A percentile compares a stretch with the other conserved stretches of the same genome.
Evolutionary conservation across 2,888 invertebrate species (phyloP).

Genomic region (Pandemis cinnamomeana): DNA sequence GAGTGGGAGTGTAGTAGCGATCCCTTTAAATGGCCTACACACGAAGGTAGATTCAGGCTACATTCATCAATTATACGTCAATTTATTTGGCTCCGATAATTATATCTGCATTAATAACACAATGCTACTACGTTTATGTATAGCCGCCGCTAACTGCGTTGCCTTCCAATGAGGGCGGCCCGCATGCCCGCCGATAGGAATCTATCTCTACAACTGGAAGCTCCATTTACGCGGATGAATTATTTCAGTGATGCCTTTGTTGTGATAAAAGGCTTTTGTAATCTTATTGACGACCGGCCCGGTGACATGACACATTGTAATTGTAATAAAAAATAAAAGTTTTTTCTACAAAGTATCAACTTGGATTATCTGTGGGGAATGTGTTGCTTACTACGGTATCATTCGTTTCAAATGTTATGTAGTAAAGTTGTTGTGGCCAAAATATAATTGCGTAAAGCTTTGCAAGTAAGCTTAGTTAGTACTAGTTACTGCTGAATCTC

Average conservation of each 20-base stretch:
- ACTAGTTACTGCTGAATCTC: no score
- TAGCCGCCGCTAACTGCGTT: slow-evolving; percentile 1
- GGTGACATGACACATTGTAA: slow-evolving; percentile 2
- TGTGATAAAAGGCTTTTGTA: slow-evolving; percentile 14
- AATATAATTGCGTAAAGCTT: no score
- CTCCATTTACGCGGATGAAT: slow-evolving; percentile 24
- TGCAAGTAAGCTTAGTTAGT: no score
- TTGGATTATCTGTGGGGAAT: no score
- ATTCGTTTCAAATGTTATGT: no score
- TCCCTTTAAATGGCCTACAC: no score
- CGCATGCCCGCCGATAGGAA: slow-evolving; percentile 24
- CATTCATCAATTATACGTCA: background rate
- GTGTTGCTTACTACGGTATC: no score
- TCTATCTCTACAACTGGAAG: slow-evolving; percentile 17
- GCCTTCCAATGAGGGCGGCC: slow-evolving; percentile 8
- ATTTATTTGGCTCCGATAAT: background rate
- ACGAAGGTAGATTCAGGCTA: no score
- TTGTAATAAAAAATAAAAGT: background rate
- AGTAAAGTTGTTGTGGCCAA: no score
- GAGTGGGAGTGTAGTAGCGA: no score
- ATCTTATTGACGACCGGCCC: background rate
- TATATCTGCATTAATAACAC: background rate
- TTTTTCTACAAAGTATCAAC: no score
- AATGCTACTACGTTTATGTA: background rate
- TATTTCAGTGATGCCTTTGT: slow-evolving; percentile 4